These are phyloP conservation scores for Idaea straminata DNA, from an alignment of 2,888 invertebrate genomes.

Conservation along the genomic window DNA sequence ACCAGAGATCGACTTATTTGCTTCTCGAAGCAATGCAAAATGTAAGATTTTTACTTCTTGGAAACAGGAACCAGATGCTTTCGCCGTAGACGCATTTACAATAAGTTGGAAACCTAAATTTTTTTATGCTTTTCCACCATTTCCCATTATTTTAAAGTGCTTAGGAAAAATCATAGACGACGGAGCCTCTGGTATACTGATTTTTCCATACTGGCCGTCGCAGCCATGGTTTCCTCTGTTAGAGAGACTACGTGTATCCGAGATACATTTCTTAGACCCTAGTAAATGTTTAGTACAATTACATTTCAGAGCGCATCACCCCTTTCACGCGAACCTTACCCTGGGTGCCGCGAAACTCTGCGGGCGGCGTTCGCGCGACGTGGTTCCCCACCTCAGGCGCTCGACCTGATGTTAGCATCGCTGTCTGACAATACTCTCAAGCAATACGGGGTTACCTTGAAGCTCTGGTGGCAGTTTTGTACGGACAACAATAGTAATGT, in stretches of 20 bases:
- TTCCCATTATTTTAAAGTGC: conserved; percentile 22
- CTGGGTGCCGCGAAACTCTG: conserved; percentile 17
- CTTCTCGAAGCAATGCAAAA: conserved; percentile 25
- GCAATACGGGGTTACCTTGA: conserved; percentile 19
- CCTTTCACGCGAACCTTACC: conserved; percentile 11
- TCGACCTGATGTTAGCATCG: conserved; percentile 15
- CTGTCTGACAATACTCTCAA: conserved; percentile 18
- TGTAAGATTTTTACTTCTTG: conserved; percentile 25
- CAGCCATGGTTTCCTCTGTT: conserved; percentile 2
- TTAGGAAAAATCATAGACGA: conserved; percentile 25
- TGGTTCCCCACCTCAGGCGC: conserved; percentile 5
- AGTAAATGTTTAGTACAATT: conserved; percentile 4
- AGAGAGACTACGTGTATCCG: conserved; percentile 9
- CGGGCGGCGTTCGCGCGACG: conserved; percentile 10
- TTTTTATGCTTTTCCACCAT: conserved; percentile 30
- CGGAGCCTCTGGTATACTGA: conserved; percentile 22
- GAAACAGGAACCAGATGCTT: conserved; percentile 27
- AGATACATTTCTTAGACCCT: conserved; percentile 7
- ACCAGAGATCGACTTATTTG: conserved; percentile 30
- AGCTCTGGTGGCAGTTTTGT: conserved; percentile 25
- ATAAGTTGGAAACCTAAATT: conserved; percentile 20
- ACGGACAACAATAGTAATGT: not conserved
- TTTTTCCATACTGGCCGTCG: conserved; percentile 9
- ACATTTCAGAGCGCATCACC: conserved; percentile 12
- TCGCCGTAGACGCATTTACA: conserved; percentile 27